Base-by-base conservation (phyloP, 92 coral and sea anemone species). In the Pocillopora grandis region DNA sequence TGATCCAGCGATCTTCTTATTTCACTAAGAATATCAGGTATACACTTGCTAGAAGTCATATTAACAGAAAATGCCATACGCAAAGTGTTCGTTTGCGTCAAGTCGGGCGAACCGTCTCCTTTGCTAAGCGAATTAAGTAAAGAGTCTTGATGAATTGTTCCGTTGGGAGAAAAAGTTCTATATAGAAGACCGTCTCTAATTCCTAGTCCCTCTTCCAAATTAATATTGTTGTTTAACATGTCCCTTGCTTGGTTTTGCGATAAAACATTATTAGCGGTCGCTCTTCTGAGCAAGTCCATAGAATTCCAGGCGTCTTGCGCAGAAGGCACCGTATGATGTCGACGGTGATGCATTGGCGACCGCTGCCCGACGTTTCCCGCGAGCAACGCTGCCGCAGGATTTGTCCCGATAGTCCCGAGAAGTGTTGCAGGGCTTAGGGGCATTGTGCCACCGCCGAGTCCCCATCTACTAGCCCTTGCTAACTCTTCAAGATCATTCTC, bases 141-240 rank as follows among this genome's bases (percentile, higher is more conserved):
- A 18, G 94, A 88, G 82, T 94, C 98, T 23, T 90, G 90, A 71
- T 89, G 85, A 10, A 97, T 74, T 42, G 93, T 89, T 8, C 98
- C 98, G 68, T 94, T 97, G 10, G 99, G 98, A 15, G 97, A 91
- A 35, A 97, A 80, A 72, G 93, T 73, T n/a, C 94, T 87, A 35
- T 81, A 84, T 61, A 97, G 85, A 0, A 88, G 87, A 56, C 92
- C 94, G 80, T 88, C 91, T 60, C 93, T 90, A 20, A 81, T 88
- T 12, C 92, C 80, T 16, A 89, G 61, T 21, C 88, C 92, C 21
- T 94, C 96, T 81, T 97, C 95, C 59, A 92, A 76, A 78, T 92
- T 97, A 77, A 97, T 93, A 71, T 94, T 94, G 83, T 97, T 97
- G 85, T 97, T 97, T 55, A 97, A 89, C 95, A 93, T 93, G 79